A percentile compares a stretch with the other conserved stretches of the same genome.
Conservation (phyloP, 2,888 invertebrate species). For the Macrophya alboannulata region DNA sequence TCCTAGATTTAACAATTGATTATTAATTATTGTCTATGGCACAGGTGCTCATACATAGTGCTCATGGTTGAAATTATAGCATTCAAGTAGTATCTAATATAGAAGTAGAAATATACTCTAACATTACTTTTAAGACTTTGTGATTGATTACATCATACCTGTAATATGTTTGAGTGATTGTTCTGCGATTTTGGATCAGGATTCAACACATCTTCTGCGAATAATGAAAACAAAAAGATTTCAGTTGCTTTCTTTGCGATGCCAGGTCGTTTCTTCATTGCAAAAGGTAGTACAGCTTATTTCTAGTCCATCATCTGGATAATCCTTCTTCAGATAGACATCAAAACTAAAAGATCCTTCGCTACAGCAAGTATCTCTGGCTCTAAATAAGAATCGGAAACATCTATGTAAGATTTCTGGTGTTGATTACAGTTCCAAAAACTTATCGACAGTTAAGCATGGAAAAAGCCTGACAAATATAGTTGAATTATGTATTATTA, state of each 20-base stretch:
- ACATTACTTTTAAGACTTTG: not conserved
- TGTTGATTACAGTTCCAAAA: not conserved
- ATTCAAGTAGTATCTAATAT: not conserved
- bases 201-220: not conserved
- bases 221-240: not conserved
- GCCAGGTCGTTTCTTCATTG: slow-evolving; percentile 15
- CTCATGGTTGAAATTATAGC: too few species aligned
- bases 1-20: not conserved
- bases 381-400: slow-evolving; percentile 51
- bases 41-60: too few species aligned
- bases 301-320: slow-evolving; percentile 1
- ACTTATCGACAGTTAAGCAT: not conserved
- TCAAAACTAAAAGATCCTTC: slow-evolving; percentile 63
- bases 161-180: not conserved
- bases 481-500: not conserved
- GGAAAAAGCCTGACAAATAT: not conserved
- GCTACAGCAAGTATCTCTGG: slow-evolving; percentile 62
- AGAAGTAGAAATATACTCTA: not conserved
- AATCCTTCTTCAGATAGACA: slow-evolving; percentile 53
- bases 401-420: not conserved
- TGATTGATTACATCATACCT: slow-evolving; percentile 22
- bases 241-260: not conserved
- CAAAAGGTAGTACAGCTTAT: slow-evolving; percentile 42
- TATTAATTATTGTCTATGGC: too few species aligned
- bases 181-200: not conserved